Conservation (phyloP, 2,113 vertebrate genomes). For the Psilopogon haemacephalus region DNA sequence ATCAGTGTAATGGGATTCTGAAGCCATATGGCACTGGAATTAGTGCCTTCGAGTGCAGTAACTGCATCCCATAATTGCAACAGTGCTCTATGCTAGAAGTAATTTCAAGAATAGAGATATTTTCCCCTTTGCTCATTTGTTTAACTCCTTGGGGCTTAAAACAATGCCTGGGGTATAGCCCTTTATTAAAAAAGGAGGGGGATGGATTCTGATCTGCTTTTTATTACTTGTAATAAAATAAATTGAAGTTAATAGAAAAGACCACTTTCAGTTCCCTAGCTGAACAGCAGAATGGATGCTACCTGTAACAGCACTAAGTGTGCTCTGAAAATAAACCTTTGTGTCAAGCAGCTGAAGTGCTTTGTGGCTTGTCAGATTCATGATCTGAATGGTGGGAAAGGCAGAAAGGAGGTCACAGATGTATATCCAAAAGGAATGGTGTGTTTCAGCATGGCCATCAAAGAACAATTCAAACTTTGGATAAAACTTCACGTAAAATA, state of each 20-base stretch:
- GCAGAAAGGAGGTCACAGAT: not conserved
- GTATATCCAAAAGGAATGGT: not conserved
- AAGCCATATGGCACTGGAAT: slow-evolving; percentile 61
- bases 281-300: not conserved
- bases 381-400: not conserved
- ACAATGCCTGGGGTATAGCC: not conserved
- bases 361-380: not conserved
- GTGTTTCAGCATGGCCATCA: not conserved
- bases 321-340: not conserved
- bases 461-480: not conserved
- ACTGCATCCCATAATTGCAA: not conserved
- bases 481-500: not conserved
- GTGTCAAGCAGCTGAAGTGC: not conserved
- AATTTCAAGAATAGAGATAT: not conserved
- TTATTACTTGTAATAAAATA: not conserved
- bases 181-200: slow-evolving; percentile 16
- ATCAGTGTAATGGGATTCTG: slow-evolving; percentile 68
- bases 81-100: not conserved
- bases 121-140: not conserved
- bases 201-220: not conserved
- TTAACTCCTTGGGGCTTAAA: not conserved
- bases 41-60: slow-evolving; percentile 23
- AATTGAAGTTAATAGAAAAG: not conserved
- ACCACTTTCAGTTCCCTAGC: not conserved
- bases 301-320: not conserved